Evolutionary conservation across 2,888 invertebrate species (phyloP), one percentile per base, ranked within the genome.

Genomic region (Caprella mutica): DNA sequence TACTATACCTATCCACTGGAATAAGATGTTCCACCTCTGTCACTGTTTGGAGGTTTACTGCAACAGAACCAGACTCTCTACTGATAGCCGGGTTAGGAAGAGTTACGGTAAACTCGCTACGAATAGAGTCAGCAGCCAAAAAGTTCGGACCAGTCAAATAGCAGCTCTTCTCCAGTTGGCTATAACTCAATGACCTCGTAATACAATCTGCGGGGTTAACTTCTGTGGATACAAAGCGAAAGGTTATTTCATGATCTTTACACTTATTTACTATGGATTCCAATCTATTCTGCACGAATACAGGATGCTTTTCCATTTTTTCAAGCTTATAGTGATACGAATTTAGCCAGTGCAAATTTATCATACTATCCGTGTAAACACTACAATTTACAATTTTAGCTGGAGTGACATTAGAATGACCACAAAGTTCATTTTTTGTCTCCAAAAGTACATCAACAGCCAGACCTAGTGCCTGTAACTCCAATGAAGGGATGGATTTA

Each of bases 231-330:
- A 51, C 51, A 35, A 14, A 51, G 26, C 19, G 14, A 2, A 38
- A 51, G 9, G 17, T 33, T n/a, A 51, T 35, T 9, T 33, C 3
- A 24, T n/a, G n/a, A 1, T 17, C 9, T 5, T 14, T 39, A 14
- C 51, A 51, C n/a, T 12, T n/a, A 2, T 30, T 17, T 14, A 24
- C 30, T 17, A 51, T 33, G 21, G 24, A 38, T 2, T 12, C 5
- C 19, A 51, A 23, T 3, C 51, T 12, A 21, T 51, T 51, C 23
- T 8, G n/a, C 3, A 51, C 51, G 23, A 51, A 51, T 2, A 51
- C 51, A 23, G 51, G 35, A 6, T n/a, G 5, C 24, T 51, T 51
- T 19, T 51, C 35, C 39, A 51, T 24, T 39, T 51, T 51, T n/a
- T 51, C 35, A 14, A 35, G 19, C 5, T 4, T 51, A n/a, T 24